Evolutionary conservation across 2,888 invertebrate genomes (phyloP).

Genomic region (Gibbula magus): DNA sequence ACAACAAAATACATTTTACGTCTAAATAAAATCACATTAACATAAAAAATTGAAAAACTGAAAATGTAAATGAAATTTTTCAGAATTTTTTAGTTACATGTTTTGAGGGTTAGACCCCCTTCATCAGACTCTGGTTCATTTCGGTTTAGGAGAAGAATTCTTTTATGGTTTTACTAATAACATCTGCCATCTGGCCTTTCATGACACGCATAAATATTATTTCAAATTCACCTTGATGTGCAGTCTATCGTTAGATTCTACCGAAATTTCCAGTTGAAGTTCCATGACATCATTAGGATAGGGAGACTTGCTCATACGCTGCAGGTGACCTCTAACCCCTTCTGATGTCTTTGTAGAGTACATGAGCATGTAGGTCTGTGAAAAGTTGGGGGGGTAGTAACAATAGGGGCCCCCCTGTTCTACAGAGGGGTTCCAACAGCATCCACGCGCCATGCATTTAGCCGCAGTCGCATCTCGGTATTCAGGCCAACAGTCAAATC

Average conservation of each 20-base stretch:
- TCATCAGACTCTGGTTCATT: too few species aligned
- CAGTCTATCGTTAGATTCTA: not conserved
- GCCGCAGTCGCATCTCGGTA: constrained; percentile 27
- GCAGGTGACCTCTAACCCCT: not conserved
- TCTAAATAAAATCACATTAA: too few species aligned
- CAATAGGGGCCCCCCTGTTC: constrained; percentile 35
- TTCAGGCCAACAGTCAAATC: constrained; percentile 46
- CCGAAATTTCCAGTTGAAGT: not conserved
- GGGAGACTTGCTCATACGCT: not conserved
- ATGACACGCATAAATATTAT: too few species aligned
- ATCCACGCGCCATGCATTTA: constrained; percentile 32
- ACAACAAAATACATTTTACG: too few species aligned
- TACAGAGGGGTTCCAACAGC: constrained; percentile 33
- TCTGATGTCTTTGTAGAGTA: not conserved
- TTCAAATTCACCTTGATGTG: not conserved
- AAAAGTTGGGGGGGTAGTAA: constrained; percentile 36
- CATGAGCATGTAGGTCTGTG: not conserved
- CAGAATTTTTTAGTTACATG: too few species aligned
- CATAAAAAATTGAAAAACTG: too few species aligned
- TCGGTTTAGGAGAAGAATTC: too few species aligned
- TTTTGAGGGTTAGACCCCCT: too few species aligned
- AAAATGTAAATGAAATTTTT: too few species aligned
- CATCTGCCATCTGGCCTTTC: too few species aligned
- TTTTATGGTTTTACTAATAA: too few species aligned
- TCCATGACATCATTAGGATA: constrained; percentile 4